These are phyloP conservation scores for Urocyon cinereoargenteus DNA, from an alignment of 2,797 vertebrate species.

Conservation along the genomic window DNA sequence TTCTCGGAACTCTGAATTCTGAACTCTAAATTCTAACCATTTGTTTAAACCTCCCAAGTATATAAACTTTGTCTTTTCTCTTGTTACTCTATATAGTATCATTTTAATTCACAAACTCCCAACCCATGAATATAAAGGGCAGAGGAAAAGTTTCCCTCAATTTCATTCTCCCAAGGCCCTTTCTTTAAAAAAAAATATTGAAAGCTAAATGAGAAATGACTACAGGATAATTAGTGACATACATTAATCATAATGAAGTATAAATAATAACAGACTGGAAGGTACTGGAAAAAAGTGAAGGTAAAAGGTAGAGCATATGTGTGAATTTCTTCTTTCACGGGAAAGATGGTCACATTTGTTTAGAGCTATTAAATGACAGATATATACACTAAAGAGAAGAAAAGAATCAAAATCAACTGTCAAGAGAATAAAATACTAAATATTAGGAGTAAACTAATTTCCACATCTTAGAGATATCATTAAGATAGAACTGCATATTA, in stretches of 20 bases:
- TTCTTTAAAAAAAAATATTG: not conserved
- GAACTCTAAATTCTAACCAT: not conserved
- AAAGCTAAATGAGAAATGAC: not conserved
- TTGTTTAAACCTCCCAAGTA: not conserved
- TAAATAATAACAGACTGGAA: not conserved
- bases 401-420: not conserved
- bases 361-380: not conserved
- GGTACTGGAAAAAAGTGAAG: not conserved
- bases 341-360: not conserved
- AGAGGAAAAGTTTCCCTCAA: not conserved
- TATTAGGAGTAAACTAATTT: not conserved
- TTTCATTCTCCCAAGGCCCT: not conserved
- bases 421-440: not conserved
- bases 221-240: not conserved
- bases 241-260: not conserved
- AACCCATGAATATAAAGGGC: not conserved
- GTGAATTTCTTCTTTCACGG: not conserved
- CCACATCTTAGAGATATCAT: not conserved
- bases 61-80: not conserved
- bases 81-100: not conserved
- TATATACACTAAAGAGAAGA: not conserved
- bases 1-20: not conserved
- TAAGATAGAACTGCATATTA: not conserved
- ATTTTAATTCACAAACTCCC: not conserved
- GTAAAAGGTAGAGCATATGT: not conserved